These are phyloP conservation scores for Onychomys torridus DNA, from an alignment of 2,797 vertebrate species.

Conservation along the genomic window DNA sequence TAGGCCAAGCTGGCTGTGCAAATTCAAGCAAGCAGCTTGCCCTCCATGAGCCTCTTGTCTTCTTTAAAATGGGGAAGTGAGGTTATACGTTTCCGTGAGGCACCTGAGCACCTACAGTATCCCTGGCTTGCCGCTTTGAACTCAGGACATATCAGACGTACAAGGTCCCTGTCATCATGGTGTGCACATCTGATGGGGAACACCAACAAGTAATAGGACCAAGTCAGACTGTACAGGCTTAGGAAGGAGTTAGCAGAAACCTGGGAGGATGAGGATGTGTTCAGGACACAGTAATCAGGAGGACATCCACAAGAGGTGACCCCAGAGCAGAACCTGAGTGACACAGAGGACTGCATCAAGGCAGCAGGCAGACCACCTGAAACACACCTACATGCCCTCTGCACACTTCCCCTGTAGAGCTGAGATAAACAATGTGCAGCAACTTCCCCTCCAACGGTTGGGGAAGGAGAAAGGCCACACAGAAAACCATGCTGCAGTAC, in stretches of 20 bases:
- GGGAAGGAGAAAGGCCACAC: not conserved
- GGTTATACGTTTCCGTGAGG: not conserved
- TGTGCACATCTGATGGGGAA: not conserved
- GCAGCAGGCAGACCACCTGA: too few species aligned
- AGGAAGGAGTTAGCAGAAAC: not conserved
- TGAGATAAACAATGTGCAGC: not conserved
- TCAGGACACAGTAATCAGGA: not conserved
- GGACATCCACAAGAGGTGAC: not conserved
- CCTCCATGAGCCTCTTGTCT: not conserved
- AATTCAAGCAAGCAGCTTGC: not conserved
- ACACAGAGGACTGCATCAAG: not conserved
- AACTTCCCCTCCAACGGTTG: not conserved
- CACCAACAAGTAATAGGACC: not conserved
- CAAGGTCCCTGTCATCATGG: not conserved
- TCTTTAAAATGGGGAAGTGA: not conserved
- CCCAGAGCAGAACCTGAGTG: not conserved
- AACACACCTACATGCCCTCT: too few species aligned
- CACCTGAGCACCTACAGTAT: not conserved
- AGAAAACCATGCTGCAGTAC: fast-evolving
- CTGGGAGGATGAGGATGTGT: too few species aligned
- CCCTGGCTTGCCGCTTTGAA: not conserved
- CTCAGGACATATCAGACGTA: not conserved
- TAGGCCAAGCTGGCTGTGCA: not conserved
- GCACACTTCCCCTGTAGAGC: not conserved
- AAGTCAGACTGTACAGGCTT: not conserved